Evolutionary conservation across 2,113 vertebrate species (phyloP).

Genomic region (Lutjanus erythropterus): DNA sequence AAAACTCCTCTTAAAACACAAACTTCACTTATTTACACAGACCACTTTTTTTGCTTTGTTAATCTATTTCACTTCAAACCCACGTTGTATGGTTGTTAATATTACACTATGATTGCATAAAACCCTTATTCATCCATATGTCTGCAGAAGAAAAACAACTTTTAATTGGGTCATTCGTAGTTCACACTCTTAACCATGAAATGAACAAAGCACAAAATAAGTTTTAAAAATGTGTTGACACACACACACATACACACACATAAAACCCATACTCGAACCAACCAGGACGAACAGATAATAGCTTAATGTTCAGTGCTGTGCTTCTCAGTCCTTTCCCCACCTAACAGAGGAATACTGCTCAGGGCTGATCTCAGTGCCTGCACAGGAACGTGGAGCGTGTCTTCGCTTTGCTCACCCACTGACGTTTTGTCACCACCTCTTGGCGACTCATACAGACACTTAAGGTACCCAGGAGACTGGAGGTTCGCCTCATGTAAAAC

Average conservation of each 20-base stretch:
- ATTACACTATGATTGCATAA: constrained; percentile 76
- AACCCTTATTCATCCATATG: constrained; percentile 47
- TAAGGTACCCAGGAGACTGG: too few relatives aligned
- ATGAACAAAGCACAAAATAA: constrained; percentile 45
- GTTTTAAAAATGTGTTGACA: constrained; percentile 46
- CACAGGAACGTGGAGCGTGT: constrained; percentile 27
- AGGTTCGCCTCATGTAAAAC: too few relatives aligned
- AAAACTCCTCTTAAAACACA: constrained; percentile 66
- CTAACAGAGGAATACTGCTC: constrained; percentile 9
- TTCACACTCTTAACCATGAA: constrained; percentile 47
- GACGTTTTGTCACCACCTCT: too few relatives aligned
- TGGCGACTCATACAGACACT: too few relatives aligned
- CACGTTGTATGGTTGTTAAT: constrained; percentile 60
- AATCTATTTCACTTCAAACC: constrained; percentile 66
- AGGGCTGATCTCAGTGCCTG: constrained; percentile 15
- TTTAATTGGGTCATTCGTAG: constrained; percentile 35
- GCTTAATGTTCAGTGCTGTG: constrained; percentile 23
- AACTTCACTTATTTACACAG: constrained; percentile 67
- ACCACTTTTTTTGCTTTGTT: constrained; percentile 53
- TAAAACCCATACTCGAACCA: constrained; percentile 30
- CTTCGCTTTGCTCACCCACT: constrained; percentile 12
- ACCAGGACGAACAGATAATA: constrained; percentile 28
- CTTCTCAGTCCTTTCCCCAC: constrained; percentile 18
- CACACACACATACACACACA: background rate
- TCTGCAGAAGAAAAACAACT: constrained; percentile 50